Evolutionary conservation across 2,113 vertebrate species (phyloP), one percentile per base, ranked within the genome.

Genomic region (Colius striatus): DNA sequence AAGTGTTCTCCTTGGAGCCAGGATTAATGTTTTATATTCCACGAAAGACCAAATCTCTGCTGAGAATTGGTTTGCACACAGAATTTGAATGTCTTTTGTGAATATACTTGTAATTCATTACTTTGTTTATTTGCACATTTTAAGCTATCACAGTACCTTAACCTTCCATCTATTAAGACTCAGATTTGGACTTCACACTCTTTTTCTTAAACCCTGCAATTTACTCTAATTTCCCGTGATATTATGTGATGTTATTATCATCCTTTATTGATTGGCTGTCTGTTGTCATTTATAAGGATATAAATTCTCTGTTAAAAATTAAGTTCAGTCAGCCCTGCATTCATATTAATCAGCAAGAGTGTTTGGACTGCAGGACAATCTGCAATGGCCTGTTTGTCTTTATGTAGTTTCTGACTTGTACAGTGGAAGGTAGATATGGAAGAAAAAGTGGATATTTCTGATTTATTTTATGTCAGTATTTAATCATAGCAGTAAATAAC

Each of bases 171-270:
- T 94, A 77, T 87, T 85, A 90, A 74, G 62, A 62, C 83, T 76
- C 61, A 54, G 75, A 63, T 97, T 95, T 97, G 90, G 78, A 88
- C 93, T 96, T 95, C 76, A 50, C 72, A 47, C 79, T 90, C 86
- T 87, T 95, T 75, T 96, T 66, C 96, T 95, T 95, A 95, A 93
- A 95, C 53, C 74, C 32, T 67, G 67, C 95, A 91, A 65, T 90
- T 94, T 96, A 96, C 94, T 93, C 93, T 98, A 93, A 97, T 90
- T 97, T 96, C 91, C 97, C 96, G 92, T 97, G 96, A 95, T 97
- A 97, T 95, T 95, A 94, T 89, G 91, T 71, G 91, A 95, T 90
- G 93, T 96, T 97, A 94, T 97, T 94, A 97, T 97, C 95, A 95
- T 90, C 89, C 95, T 81, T 91, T 97, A 97, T 97, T 94, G 97